phyloP scores from a whole-genome alignment of 2,888 invertebrate species.

The Hecatera dysodea region DNA sequence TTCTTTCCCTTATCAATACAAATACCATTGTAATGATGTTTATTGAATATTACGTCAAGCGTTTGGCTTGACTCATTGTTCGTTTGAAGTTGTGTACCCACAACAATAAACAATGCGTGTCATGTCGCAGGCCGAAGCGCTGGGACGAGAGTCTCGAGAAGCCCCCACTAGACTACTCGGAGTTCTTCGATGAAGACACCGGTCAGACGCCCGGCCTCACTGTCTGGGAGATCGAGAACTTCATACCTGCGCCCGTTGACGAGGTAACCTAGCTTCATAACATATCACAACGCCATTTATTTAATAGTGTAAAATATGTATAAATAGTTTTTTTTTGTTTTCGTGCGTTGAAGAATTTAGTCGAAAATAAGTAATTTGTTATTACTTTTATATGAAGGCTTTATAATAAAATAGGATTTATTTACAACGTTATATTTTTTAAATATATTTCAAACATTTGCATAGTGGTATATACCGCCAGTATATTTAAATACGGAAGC shows the following conservation, averaged over 20 bases:
- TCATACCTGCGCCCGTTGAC: constrained; percentile 98
- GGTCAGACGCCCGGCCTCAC: constrained; percentile 98
- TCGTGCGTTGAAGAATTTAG: not conserved
- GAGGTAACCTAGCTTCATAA: constrained; percentile 92
- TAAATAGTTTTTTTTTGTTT: not conserved
- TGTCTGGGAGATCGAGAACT: constrained; percentile 99
- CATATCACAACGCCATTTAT: not conserved
- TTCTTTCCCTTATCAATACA: not conserved
- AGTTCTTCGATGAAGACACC: constrained; percentile 98
- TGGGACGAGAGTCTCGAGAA: constrained; percentile 99
- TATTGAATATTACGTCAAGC: constrained; percentile 8
- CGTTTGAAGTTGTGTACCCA: constrained; percentile 16
- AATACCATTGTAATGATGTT: not conserved
- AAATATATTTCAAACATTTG: not conserved
- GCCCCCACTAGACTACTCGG: constrained; percentile 98
- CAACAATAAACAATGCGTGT: constrained; percentile 37
- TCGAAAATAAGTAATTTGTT: not conserved
- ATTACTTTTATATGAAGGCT: too few relatives aligned
- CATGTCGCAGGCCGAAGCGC: constrained; percentile 93
- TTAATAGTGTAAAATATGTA: not conserved
- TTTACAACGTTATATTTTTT: too few relatives aligned
- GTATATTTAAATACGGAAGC: not conserved
- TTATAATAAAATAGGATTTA: too few relatives aligned
- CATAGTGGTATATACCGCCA: not conserved
- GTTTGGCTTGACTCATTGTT: constrained; percentile 28